phyloP scores from a whole-genome alignment of 2,888 invertebrate species.

The Rugalucina vietnamica region DNA sequence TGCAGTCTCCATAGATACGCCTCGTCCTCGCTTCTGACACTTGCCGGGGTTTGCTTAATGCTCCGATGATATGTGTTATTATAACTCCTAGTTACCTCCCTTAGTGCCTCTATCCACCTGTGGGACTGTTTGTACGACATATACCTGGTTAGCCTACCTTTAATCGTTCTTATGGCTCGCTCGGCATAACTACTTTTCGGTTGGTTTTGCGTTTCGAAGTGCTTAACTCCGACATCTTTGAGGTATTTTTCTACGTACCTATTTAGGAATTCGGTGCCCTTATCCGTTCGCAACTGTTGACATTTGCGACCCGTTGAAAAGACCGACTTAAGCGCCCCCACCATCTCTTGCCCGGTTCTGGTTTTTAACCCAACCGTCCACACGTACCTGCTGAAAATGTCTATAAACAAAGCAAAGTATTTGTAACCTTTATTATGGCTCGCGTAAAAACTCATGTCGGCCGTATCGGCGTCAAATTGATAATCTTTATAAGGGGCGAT shows the following conservation, averaged over 20 bases:
- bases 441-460: neutral
- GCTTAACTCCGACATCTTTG: neutral
- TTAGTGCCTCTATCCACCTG: neutral
- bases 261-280: neutral
- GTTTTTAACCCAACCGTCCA: neutral
- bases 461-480: neutral
- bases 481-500: neutral
- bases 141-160: neutral
- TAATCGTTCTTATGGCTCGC: neutral
- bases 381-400: neutral
- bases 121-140: neutral
- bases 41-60: neutral
- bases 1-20: neutral
- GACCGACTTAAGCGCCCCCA: neutral
- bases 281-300: neutral
- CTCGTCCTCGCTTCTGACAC: neutral
- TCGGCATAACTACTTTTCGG: neutral
- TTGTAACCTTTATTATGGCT: neutral
- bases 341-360: neutral
- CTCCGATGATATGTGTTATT: neutral
- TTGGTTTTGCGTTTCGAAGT: neutral
- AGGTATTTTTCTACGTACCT: neutral
- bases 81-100: neutral
- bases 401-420: neutral
- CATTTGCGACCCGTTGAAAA: neutral